phyloP scores from a whole-genome alignment of 1,140 invertebrate genomes.

The Drosophila parabipectinata region DNA sequence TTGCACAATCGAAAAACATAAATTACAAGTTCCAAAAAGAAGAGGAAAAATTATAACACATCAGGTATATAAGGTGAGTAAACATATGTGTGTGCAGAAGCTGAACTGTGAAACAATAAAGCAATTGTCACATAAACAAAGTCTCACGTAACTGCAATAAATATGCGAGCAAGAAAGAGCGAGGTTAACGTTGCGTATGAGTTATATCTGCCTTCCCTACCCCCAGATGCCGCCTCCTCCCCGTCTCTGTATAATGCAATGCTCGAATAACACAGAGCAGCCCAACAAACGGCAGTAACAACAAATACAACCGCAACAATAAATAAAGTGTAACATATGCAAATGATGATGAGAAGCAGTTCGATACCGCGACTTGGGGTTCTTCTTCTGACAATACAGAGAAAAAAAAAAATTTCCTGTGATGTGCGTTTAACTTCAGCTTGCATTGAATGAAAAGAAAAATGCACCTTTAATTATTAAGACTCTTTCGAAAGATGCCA shows the following conservation, averaged over 20 bases:
- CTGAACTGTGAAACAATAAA: slow-evolving; percentile 67
- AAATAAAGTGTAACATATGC: slow-evolving; percentile 82
- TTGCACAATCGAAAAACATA: slow-evolving; percentile 77
- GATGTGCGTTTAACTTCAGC: no score
- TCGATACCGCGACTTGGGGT: slow-evolving; percentile 35
- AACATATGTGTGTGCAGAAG: slow-evolving; percentile 32
- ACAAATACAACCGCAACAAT: slow-evolving; percentile 61
- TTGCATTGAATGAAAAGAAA: no score
- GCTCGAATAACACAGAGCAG: slow-evolving; percentile 43
- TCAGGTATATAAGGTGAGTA: slow-evolving; percentile 29
- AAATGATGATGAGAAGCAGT: slow-evolving; percentile 78
- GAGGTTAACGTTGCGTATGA: slow-evolving; percentile 79
- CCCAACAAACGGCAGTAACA: slow-evolving; percentile 23
- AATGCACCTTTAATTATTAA: background rate
- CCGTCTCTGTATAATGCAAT: slow-evolving; percentile 68
- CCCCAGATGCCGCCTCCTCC: background rate
- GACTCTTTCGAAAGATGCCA: background rate
- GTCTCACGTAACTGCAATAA: slow-evolving; percentile 80
- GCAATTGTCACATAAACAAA: slow-evolving; percentile 81
- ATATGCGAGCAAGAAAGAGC: slow-evolving; percentile 63
- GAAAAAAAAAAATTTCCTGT: slow-evolving; percentile 11
- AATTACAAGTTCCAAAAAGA: slow-evolving; percentile 58
- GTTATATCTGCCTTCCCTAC: slow-evolving; percentile 58
- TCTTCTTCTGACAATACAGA: slow-evolving; percentile 15
- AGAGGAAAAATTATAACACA: slow-evolving; percentile 55